Evolutionary conservation across 2,888 invertebrate genomes (phyloP), one percentile per base, ranked within the genome.

Genomic region (Lasioglossum vierecki): DNA sequence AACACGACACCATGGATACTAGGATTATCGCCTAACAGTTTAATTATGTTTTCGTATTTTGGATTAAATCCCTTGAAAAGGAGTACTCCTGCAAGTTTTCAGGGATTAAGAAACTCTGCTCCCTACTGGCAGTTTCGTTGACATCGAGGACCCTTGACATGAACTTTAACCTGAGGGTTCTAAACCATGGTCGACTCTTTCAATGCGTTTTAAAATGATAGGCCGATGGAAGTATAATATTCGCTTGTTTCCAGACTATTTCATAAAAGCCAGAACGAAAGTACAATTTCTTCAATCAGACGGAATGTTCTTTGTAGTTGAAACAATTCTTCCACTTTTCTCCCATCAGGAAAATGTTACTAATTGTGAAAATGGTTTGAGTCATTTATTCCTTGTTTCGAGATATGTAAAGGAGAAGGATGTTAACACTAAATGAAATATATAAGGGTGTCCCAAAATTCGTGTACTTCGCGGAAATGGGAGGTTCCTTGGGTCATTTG

Each of bases 51-150:
- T 39, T 68, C 49, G 9, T 49, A 9, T 30, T 30, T 49, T 18
- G 41, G 35, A 72, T 35, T 49, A 49, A 72, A 72, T 68, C 41
- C 68, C 68, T 68, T n/a, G 39, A 22, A 41, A 68, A 39, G 35
- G 66, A 18, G 22, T n/a, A 68, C 39, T 68, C 68, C 39, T 22
- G 68, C 35, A 68, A 68, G 41, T 68, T 68, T 68, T 41, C 35
- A 68, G 22, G 68, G 68, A 68, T 46, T 49, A 46, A 46, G 46
- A 46, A 30, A 30, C 46, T 72, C 6, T 30, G 9, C 18, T 26
- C 72, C 46, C 46, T 72, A 26, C 30, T 46, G 30, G 71, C 71
- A n/a, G 46, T 46, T 49, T 26, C 71, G n/a, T 71, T 71, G 71
- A 41, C 39, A 70, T 41, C 70, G n/a, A 70, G 41, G 41, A 41